These are phyloP conservation scores for Sarotherodon lohbergeri DNA, from an alignment of 2,113 vertebrate genomes.

Conservation along the genomic window DNA sequence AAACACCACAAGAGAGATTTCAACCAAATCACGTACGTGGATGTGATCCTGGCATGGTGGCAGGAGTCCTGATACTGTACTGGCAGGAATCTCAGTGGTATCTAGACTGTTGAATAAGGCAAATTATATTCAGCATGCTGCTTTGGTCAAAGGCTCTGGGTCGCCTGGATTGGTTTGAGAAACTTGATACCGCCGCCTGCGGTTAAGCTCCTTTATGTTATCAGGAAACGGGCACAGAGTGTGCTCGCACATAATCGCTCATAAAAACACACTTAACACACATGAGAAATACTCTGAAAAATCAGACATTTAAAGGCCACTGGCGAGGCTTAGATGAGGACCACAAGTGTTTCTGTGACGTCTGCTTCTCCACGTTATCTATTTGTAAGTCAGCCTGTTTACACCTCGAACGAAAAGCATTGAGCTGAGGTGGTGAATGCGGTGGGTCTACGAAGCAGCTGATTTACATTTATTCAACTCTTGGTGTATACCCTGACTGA, in stretches of 20 bases:
- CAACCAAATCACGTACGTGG: not conserved
- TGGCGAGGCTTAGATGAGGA: not conserved
- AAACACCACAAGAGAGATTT: not conserved
- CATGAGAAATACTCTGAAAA: not conserved
- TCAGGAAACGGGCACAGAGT: not conserved
- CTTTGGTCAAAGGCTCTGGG: not conserved
- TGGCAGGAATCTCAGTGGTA: constrained; percentile 10
- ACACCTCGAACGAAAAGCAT: not conserved
- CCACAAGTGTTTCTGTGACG: not conserved
- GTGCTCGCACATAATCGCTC: constrained; percentile 7
- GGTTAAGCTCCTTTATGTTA: not conserved
- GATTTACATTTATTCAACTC: not conserved
- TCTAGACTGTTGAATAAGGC: not conserved
- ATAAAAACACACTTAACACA: not conserved
- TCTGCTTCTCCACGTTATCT: not conserved
- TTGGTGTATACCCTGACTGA: not conserved
- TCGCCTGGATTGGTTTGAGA: not conserved
- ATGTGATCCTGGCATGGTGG: not conserved
- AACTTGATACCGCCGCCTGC: not conserved
- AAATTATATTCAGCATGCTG: constrained; percentile 34
- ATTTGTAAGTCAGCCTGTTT: not conserved
- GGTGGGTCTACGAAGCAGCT: not conserved
- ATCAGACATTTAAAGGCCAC: not conserved
- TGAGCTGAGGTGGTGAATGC: not conserved
- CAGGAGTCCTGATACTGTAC: not conserved